phyloP scores from a whole-genome alignment of 2,797 vertebrate species.

The Oreortyx pictus region DNA sequence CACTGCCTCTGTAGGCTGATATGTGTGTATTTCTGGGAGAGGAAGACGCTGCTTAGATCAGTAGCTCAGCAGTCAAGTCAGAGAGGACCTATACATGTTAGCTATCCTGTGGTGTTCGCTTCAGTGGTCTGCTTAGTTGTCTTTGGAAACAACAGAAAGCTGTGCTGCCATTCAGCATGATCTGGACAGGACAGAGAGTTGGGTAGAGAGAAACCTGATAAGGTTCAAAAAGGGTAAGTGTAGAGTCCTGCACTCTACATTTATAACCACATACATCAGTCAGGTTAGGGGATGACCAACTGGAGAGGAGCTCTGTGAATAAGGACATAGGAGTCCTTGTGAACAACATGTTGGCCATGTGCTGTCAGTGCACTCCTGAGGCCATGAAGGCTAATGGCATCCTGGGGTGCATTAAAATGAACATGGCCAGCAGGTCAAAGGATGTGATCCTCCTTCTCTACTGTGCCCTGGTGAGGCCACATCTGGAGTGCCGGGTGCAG shows the following conservation, averaged over 20 bases:
- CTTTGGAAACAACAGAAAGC: background rate
- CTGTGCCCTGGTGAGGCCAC: background rate
- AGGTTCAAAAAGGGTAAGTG: background rate
- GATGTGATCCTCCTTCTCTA: background rate
- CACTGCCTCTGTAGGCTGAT: background rate
- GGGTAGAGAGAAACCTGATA: background rate
- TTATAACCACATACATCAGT: background rate
- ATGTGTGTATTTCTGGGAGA: background rate
- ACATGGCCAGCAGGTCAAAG: background rate
- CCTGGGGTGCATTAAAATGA: background rate
- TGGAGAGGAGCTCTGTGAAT: background rate
- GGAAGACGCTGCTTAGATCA: background rate
- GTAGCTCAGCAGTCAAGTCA: background rate
- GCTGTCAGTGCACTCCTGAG: background rate
- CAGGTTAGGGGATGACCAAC: background rate
- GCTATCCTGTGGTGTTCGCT: background rate
- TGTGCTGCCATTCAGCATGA: background rate
- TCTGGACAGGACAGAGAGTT: background rate
- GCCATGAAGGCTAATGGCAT: background rate
- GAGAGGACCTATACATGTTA: background rate
- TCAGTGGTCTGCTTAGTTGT: background rate
- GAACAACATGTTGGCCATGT: background rate
- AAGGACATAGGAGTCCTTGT: background rate
- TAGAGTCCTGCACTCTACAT: background rate
- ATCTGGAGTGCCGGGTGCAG: background rate